Base-by-base conservation (phyloP, 2,113 vertebrate genomes). In the Mystacornis crossleyi region DNA sequence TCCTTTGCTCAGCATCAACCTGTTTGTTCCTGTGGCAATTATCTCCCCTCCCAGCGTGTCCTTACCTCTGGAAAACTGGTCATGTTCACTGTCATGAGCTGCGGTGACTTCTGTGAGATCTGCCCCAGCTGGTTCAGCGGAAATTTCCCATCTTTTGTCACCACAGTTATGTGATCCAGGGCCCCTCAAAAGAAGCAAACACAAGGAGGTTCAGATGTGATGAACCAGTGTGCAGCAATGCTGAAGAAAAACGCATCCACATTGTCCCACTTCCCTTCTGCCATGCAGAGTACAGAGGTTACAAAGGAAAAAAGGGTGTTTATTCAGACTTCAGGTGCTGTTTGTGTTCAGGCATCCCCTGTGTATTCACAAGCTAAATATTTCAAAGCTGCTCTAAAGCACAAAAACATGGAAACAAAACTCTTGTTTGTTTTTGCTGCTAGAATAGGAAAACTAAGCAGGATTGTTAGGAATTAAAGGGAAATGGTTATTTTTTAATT, bases 41-140 rank as follows among this genome's bases (percentile, higher is more conserved):
- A 5, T 1, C 54, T 66, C 23, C 25, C n/a, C 38, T 81, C 1
- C 4, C 28, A 12, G 9, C 1, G 10, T 5, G 54, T 60, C 79
- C 98, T 98, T 98, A 99, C 99, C 99, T 99, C 99, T 62, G 99
- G 99, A 95, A 99, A 99, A 97, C 36, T 97, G 96, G 97, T 96
- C 99, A 99, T 99, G 98, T 99, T 99, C 97, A 99, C 98, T 79
- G 99, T 34, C 86, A 99, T 96, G 93, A 99, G 97, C 94, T 99
- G 99, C 2, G 99, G 98, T 12, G 99, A 99, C 96, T 99, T 99
- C 98, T 99, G 98, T 50, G 99, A 99, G 98, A 99, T 98, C 97
- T 99, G 99, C 42, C 99, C 99, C 93, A 99, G 98, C 97, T 99
- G 99, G 97, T 99, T 99, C 82, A 99, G 98, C 1, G 99, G 99